These are phyloP conservation scores for Metopia argyrocephala DNA, from an alignment of 2,888 invertebrate genomes.

Conservation along the genomic window DNA sequence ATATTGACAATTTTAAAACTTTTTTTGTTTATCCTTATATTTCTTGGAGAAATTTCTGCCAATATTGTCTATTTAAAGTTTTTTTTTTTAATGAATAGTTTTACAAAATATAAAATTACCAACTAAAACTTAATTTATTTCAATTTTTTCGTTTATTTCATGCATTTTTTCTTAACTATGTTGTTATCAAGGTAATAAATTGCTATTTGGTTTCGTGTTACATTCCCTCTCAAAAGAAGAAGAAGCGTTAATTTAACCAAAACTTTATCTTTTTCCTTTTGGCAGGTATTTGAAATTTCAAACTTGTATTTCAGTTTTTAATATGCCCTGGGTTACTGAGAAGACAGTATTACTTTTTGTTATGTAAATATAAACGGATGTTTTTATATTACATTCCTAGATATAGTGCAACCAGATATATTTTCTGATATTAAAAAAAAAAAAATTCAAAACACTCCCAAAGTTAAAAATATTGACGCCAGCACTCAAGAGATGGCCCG, in stretches of 20 bases:
- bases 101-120: background rate
- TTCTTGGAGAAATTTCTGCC: too few species aligned
- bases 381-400: too few species aligned
- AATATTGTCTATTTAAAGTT: background rate
- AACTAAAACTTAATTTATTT: background rate
- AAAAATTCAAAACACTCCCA: too few species aligned
- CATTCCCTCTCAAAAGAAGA: background rate
- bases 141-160: background rate
- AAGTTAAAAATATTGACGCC: too few species aligned
- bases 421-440: too few species aligned
- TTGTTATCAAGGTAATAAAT: background rate
- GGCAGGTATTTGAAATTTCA: too few species aligned
- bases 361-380: too few species aligned
- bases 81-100: background rate
- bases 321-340: too few species aligned
- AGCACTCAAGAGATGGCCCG: too few species aligned
- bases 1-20: too few species aligned
- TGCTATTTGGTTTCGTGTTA: background rate
- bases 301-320: background rate
- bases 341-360: too few species aligned
- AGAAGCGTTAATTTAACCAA: constrained; percentile 37
- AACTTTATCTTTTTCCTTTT: constrained; percentile 11
- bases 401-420: too few species aligned
- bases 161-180: background rate
- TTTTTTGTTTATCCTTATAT: background rate